Base-by-base conservation (phyloP, 1,140 invertebrate species). In the Euura lappo region DNA sequence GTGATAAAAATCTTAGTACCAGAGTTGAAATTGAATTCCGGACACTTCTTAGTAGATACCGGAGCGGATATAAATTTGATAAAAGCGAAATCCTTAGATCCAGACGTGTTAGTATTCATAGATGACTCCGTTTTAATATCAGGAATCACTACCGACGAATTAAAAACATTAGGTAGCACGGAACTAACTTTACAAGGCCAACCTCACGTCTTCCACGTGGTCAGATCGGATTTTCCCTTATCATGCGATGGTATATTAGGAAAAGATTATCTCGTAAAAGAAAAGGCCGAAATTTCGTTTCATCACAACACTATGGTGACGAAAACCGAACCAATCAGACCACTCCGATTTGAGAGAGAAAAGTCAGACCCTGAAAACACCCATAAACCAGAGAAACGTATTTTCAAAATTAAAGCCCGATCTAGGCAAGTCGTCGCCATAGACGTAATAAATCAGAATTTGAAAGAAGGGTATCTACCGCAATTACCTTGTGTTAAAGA, bases 401-500 rank as follows among this genome's bases (percentile, higher is more conserved):
- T 60, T 60, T 60, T 2, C 51, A 60, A 60, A 60, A 60, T 60
- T 60, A 2, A 60, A 60, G 51, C 51, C 8, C 2, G 51, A 60
- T 10, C 51, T 2, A 60, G 4, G n/a, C 2, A 60, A 60, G 51
- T n/a, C n/a, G n/a, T 60, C 4, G 51, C 8, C 2, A 60, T 60
- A 2, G 51, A 60, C 51, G 4, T 60, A 2, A 2, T 60, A 7
- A 60, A n/a, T n/a, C n/a, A n/a, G 2, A n/a, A n/a, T n/a, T 10
- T 2, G 2, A 72, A 45, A 2, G n/a, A n/a, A n/a, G n/a, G n/a
- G n/a, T n/a, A n/a, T n/a, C n/a, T n/a, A n/a, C n/a, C n/a, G n/a
- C n/a, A 65, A 72, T n/a, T 60, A 44, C 13, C 67, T 66, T 72
- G 13, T 72, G 42, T 11, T 65, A 45, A 43, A n/a, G n/a, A n/a